Conservation (phyloP, 2,113 vertebrate genomes). For the Hyperoodon ampullatus region DNA sequence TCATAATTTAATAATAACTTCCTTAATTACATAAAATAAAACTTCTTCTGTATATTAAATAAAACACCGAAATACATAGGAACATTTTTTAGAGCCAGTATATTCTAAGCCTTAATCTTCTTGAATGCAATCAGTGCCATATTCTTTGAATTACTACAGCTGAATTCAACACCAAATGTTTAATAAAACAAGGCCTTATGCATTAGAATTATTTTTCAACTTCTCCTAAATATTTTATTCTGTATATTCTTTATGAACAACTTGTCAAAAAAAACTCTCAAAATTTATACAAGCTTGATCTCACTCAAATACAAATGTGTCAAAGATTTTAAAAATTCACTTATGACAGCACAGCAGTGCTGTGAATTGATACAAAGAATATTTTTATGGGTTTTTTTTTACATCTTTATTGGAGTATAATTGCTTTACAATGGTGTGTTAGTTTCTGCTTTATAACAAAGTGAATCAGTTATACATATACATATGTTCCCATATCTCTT, state of each 20-base stretch:
- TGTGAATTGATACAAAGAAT: background rate
- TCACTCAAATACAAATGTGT: background rate
- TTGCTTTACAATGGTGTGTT: too few species aligned
- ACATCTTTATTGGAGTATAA: too few species aligned
- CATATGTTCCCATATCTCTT: too few species aligned
- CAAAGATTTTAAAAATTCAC: background rate
- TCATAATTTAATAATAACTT: background rate
- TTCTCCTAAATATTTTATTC: background rate
- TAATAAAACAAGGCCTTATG: background rate
- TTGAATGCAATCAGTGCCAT: background rate
- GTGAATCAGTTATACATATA: too few species aligned
- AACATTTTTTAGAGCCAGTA: background rate
- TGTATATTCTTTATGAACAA: background rate
- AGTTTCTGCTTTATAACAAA: too few species aligned
- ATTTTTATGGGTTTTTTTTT: background rate
- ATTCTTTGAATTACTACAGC: background rate
- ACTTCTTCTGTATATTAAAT: background rate
- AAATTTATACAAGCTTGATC: background rate
- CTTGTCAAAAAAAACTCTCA: background rate
- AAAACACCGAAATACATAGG: background rate
- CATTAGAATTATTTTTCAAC: background rate
- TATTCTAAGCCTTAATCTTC: background rate
- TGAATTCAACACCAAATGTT: background rate
- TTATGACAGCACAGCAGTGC: background rate
- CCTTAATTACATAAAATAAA: background rate